These are phyloP conservation scores for Bujurquina vittata DNA, from an alignment of 2,113 vertebrate genomes.

Conservation along the genomic window DNA sequence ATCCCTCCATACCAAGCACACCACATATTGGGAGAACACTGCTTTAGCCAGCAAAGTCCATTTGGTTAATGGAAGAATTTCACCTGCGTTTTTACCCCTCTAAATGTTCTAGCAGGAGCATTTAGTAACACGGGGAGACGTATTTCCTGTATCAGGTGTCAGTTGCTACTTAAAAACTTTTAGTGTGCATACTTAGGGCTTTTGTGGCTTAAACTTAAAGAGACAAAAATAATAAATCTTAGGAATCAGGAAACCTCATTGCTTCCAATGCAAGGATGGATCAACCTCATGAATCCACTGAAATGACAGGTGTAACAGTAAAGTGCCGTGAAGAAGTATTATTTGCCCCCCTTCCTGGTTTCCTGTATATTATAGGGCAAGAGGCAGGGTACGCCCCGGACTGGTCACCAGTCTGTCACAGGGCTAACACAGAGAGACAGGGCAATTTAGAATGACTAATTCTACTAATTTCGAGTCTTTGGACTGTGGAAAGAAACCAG, in stretches of 20 bases:
- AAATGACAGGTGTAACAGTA: not conserved
- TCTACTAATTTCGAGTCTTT: no score
- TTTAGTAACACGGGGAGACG: not conserved
- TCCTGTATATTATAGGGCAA: not conserved
- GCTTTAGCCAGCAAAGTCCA: constrained; percentile 52
- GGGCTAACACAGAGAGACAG: no score
- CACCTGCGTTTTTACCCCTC: not conserved
- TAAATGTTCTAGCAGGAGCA: constrained; percentile 7
- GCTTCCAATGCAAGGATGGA: no score
- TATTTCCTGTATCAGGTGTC: not conserved
- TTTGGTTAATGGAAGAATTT: constrained; percentile 64
- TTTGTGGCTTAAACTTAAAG: not conserved
- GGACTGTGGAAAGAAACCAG: no score
- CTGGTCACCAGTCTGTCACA: no score
- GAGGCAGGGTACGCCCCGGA: no score
- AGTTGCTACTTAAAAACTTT: not conserved
- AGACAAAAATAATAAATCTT: no score
- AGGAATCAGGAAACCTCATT: not conserved
- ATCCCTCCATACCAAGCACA: constrained; percentile 54
- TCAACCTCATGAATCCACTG: not conserved
- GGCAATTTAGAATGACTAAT: no score
- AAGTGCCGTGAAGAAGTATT: no score
- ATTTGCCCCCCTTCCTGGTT: not conserved
- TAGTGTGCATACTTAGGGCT: not conserved
- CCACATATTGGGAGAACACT: constrained; percentile 43